phyloP scores from a whole-genome alignment of 1,140 invertebrate genomes.

The Stenopsyche tienmushanensis region DNA sequence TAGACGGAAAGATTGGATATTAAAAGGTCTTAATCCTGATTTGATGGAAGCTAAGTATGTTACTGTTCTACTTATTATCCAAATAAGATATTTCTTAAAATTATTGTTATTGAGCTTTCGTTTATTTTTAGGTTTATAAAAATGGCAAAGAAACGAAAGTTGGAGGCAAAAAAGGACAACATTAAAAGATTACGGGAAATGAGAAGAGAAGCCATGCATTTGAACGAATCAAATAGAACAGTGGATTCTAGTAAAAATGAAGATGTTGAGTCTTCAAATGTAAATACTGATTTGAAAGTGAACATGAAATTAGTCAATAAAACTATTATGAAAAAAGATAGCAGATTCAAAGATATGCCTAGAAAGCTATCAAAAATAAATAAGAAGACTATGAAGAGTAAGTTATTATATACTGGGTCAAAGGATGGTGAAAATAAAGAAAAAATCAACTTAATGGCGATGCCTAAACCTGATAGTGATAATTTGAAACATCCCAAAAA shows the following conservation, averaged over 20 bases:
- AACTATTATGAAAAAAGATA: conserved; percentile 52
- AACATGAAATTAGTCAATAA: conserved; percentile 52
- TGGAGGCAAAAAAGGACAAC: conserved; percentile 52
- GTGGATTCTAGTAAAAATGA: conserved; percentile 39
- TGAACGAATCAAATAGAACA: conserved; percentile 31
- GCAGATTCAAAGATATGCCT: conserved; percentile 55
- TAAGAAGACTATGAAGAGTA: conserved; percentile 48
- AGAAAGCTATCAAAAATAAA: conserved; percentile 56
- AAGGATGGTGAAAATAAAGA: neutral
- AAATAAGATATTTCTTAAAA: conserved; percentile 9
- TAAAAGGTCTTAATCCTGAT: conserved; percentile 81
- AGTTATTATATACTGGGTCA: neutral
- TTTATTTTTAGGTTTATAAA: conserved; percentile 48
- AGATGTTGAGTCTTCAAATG: conserved; percentile 43
- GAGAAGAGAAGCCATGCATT: conserved; percentile 44
- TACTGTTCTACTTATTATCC: neutral
- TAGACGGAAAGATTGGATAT: conserved; percentile 82
- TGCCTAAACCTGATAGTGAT: neutral
- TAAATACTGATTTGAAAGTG: conserved; percentile 44
- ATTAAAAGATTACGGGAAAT: conserved; percentile 51
- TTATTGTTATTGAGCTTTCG: neutral
- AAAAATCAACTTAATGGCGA: conserved; percentile 14
- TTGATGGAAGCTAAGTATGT: conserved; percentile 64
- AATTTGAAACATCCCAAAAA: conserved; percentile 4
- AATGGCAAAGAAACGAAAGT: conserved; percentile 50